phyloP scores from a whole-genome alignment of 2,797 vertebrate genomes.

The Macropodus opercularis region DNA sequence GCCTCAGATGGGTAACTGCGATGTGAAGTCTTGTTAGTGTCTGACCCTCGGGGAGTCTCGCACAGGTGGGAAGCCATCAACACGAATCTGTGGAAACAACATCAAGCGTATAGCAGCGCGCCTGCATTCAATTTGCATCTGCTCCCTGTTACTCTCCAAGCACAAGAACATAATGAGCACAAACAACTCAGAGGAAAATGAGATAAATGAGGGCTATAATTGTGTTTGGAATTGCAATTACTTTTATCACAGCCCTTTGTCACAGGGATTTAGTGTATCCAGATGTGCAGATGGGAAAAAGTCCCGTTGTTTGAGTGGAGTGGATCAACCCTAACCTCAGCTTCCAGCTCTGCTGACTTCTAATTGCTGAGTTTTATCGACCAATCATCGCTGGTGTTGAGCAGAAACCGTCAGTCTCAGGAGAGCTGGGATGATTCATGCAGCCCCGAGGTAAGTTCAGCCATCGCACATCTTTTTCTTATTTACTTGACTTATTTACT shows the following conservation, averaged over 20 bases:
- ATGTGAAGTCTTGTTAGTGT: slow-evolving; percentile 46
- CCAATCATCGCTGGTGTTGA: slow-evolving; percentile 29
- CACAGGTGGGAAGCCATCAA: slow-evolving; percentile 49
- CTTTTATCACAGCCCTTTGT: slow-evolving; percentile 66
- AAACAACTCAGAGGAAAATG: slow-evolving; percentile 66
- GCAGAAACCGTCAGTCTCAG: background rate
- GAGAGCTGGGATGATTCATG: slow-evolving; percentile 1
- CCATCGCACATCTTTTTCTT: background rate
- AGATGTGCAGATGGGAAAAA: slow-evolving; percentile 59
- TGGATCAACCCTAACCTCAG: slow-evolving; percentile 23
- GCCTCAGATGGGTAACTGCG: slow-evolving; percentile 16
- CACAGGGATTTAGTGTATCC: slow-evolving; percentile 55
- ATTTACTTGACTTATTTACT: background rate
- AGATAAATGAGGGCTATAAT: slow-evolving; percentile 70
- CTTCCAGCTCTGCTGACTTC: slow-evolving; percentile 35
- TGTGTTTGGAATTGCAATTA: slow-evolving; percentile 71
- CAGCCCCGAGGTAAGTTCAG: background rate
- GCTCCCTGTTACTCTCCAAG: slow-evolving; percentile 51
- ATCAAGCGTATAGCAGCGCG: slow-evolving; percentile 27
- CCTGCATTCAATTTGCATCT: slow-evolving; percentile 62
- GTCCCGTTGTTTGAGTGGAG: slow-evolving; percentile 52
- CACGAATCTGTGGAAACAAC: slow-evolving; percentile 39
- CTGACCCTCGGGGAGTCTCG: slow-evolving; percentile 37
- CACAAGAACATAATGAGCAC: slow-evolving; percentile 54
- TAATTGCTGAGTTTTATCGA: slow-evolving; percentile 58